Conservation (phyloP, 1,140 invertebrate species). For the Pogonus chalceus region DNA sequence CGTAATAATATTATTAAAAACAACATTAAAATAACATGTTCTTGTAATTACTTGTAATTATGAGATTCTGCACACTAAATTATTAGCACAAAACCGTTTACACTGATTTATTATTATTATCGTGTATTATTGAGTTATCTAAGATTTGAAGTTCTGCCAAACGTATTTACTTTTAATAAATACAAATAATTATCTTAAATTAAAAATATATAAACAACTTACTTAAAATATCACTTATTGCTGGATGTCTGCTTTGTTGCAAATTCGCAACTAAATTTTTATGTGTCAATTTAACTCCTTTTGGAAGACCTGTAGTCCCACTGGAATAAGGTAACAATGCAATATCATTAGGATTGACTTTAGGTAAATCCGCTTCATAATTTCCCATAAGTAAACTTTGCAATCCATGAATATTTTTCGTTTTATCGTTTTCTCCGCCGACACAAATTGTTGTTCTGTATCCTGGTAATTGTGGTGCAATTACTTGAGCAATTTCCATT, state of each 20-base stretch:
- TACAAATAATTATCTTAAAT: no score
- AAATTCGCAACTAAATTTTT: slow-evolving; percentile 62
- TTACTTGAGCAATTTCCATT: slow-evolving; percentile 45
- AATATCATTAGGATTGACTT: slow-evolving; percentile 38
- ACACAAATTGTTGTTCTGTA: slow-evolving; percentile 71
- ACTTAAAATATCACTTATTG: slow-evolving; percentile 22
- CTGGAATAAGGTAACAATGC: slow-evolving; percentile 63
- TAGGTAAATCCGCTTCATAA: slow-evolving; percentile 40
- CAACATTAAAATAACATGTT: no score
- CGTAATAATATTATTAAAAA: no score
- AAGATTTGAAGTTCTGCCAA: no score
- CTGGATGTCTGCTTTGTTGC: slow-evolving; percentile 37
- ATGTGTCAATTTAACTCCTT: slow-evolving; percentile 82
- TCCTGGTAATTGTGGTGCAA: slow-evolving; percentile 40
- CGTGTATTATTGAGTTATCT: no score
- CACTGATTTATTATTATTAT: no score
- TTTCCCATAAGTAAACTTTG: slow-evolving; percentile 42
- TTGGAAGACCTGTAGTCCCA: slow-evolving; percentile 83
- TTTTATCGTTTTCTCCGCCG: slow-evolving; percentile 44
- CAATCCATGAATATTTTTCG: slow-evolving; percentile 41
- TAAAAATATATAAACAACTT: no score
- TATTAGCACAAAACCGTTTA: no score
- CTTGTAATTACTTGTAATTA: no score
- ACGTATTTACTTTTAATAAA: no score
- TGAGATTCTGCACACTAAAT: no score